phyloP scores from a whole-genome alignment of 2,797 vertebrate species.

The Schizopygopsis malacanthus region DNA sequence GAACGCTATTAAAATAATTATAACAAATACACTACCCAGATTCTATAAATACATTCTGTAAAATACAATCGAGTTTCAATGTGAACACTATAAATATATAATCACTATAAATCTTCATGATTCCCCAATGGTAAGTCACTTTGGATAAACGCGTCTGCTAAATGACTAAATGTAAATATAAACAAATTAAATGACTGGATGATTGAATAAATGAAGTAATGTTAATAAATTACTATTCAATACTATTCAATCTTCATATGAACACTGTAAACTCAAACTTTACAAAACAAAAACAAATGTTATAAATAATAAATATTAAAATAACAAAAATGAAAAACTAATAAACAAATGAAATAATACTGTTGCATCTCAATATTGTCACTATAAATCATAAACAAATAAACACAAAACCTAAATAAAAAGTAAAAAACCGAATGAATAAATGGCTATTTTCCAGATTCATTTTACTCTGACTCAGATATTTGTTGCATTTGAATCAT shows the following conservation, averaged over 20 bases:
- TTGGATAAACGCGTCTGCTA: no score
- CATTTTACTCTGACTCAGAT: neutral
- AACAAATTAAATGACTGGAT: neutral
- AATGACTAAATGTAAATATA: neutral
- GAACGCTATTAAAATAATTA: no score
- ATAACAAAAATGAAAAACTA: neutral
- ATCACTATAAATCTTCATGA: no score
- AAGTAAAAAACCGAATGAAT: neutral
- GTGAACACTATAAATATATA: neutral
- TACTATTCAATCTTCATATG: neutral
- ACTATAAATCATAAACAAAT: neutral
- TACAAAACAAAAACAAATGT: neutral
- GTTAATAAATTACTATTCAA: neutral
- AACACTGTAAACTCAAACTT: neutral
- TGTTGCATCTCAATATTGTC: neutral
- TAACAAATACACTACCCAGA: no score
- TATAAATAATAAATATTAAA: neutral
- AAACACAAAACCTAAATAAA: neutral
- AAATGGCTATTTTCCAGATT: neutral
- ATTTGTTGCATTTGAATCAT: neutral
- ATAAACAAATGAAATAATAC: neutral
- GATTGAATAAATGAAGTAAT: neutral
- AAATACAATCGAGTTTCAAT: neutral
- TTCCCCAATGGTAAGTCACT: no score
- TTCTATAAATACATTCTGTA: no score